phyloP scores from a whole-genome alignment of 2,113 vertebrate species.

The Vimba vimba region DNA sequence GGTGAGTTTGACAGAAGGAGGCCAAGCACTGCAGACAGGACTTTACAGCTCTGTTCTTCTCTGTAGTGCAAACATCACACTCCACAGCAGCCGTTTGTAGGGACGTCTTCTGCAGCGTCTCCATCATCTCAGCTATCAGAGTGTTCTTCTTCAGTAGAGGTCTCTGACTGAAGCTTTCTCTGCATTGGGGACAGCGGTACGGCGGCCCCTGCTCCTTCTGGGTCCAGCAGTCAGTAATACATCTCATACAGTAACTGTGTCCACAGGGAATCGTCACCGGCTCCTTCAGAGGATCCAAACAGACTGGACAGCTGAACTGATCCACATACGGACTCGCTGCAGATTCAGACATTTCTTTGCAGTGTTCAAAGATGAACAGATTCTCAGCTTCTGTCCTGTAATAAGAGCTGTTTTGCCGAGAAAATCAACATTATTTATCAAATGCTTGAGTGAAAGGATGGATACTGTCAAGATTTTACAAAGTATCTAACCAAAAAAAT shows the following conservation, averaged over 20 bases:
- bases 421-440: not conserved
- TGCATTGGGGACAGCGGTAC: constrained; percentile 32
- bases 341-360: not conserved
- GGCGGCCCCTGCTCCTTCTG: not conserved
- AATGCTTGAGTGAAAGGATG: not conserved
- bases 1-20: constrained; percentile 41
- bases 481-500: not conserved
- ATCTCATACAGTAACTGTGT: too few species aligned
- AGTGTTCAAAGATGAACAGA: not conserved
- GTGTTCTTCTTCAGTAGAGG: constrained; percentile 45
- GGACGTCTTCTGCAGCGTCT: constrained; percentile 28
- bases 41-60: constrained; percentile 31
- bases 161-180: constrained; percentile 28
- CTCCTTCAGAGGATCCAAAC: too few species aligned
- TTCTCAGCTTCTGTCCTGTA: not conserved
- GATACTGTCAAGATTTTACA: not conserved
- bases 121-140: constrained; percentile 41
- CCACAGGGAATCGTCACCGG: too few species aligned
- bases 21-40: constrained; percentile 38
- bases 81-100: not conserved
- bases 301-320: not conserved
- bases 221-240: too few species aligned
- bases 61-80: constrained; percentile 40
- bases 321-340: not conserved
- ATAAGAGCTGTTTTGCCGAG: not conserved